Conservation (phyloP, 92 coral and sea anemone genomes). For the Epizoanthus scotinus region DNA sequence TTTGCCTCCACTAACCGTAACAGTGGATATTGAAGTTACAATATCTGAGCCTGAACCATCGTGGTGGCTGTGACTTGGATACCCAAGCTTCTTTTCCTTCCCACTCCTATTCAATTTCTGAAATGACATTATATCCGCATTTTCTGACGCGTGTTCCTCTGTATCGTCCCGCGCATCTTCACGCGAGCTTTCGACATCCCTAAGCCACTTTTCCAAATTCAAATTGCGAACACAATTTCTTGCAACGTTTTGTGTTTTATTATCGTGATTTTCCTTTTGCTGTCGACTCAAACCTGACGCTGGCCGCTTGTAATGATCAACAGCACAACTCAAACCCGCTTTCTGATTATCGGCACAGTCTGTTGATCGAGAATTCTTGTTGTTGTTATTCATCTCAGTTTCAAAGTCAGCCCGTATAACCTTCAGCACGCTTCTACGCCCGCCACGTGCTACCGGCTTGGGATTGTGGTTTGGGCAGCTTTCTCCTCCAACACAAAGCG, state of each 20-base stretch:
- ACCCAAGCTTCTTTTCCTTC: not conserved
- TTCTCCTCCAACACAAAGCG: constrained; percentile 21
- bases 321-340: too few relatives aligned
- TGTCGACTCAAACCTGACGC: not conserved
- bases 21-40: not conserved
- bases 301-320: not conserved
- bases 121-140: too few relatives aligned
- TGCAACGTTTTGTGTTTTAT: not conserved
- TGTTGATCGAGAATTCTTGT: too few relatives aligned
- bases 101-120: not conserved
- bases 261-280: not conserved
- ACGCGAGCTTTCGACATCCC: constrained; percentile 4
- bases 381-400: too few relatives aligned
- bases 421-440: too few relatives aligned
- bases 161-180: not conserved
- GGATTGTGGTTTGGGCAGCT: constrained; percentile 8
- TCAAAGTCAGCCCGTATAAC: too few relatives aligned
- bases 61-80: not conserved
- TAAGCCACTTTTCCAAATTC: constrained; percentile 52
- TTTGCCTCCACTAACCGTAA: not conserved
- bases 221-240: constrained; percentile 28
- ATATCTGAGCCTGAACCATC: not conserved
- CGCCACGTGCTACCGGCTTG: not conserved
- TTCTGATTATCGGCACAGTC: too few relatives aligned
- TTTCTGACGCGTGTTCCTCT: not conserved